A percentile compares a stretch with the other conserved stretches of the same genome.
Evolutionary conservation across 1,140 invertebrate species (phyloP).

Genomic region (Nautilus pompilius): DNA sequence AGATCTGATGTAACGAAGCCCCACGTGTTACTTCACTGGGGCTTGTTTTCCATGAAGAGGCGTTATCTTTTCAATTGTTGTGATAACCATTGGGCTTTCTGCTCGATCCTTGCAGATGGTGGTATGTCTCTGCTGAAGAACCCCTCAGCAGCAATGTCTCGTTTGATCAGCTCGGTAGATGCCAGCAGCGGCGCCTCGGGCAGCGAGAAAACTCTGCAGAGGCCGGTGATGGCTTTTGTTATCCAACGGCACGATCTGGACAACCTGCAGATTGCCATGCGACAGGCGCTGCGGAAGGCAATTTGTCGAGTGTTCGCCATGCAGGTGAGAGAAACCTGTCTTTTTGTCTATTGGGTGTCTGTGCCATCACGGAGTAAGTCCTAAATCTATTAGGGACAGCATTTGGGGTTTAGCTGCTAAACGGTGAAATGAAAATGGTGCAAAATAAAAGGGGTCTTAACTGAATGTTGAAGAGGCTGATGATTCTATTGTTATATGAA

Average conservation of each 20-base stretch:
- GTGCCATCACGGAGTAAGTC: no score
- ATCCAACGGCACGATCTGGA: constrained; percentile 82
- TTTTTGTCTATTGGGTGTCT: neutral
- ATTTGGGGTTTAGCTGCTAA: no score
- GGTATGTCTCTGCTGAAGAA: constrained; percentile 78
- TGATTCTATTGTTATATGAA: no score
- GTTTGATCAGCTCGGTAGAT: constrained; percentile 46
- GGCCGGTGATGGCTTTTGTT: constrained; percentile 76
- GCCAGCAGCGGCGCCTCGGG: constrained; percentile 17
- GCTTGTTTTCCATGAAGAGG: no score
- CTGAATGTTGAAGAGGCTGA: no score
- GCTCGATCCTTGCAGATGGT: constrained; percentile 58
- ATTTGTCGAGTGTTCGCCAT: constrained; percentile 83
- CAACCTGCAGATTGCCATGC: constrained; percentile 76
- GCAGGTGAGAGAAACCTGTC: constrained; percentile 64
- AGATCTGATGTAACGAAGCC: no score
- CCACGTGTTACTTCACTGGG: no score
- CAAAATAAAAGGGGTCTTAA: no score
- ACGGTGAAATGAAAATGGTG: no score
- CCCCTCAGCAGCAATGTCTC: constrained; percentile 71
- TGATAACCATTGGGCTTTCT: no score
- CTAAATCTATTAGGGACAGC: no score
- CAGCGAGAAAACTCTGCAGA: constrained; percentile 39
- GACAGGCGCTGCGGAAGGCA: constrained; percentile 75
- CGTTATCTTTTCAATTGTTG: no score